Conservation (phyloP, 2,797 vertebrate species). For the Chelmon rostratus region DNA sequence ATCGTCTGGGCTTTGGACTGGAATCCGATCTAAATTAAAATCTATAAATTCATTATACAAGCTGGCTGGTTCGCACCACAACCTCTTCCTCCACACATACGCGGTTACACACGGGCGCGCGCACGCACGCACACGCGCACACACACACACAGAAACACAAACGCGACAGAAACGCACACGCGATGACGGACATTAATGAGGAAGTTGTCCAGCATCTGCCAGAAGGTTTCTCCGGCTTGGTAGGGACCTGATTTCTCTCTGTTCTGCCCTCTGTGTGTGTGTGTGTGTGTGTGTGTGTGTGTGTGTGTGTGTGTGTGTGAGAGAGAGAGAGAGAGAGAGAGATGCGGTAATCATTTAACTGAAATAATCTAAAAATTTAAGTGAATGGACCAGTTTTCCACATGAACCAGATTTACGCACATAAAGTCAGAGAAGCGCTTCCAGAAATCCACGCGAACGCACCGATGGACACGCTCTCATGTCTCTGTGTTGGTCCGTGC, state of each 20-base stretch:
- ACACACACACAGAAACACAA: neutral
- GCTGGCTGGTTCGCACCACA: neutral
- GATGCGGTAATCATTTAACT: neutral
- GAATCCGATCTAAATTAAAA: constrained; percentile 77
- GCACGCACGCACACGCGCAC: constrained; percentile 14
- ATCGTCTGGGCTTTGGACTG: constrained; percentile 22
- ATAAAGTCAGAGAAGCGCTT: neutral
- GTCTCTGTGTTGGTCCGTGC: neutral
- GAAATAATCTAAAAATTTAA: neutral
- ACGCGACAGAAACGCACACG: neutral
- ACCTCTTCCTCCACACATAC: neutral
- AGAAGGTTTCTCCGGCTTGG: constrained; percentile 15
- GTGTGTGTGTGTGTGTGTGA: neutral
- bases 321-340: neutral
- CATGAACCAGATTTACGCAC: neutral
- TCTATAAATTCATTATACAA: constrained; percentile 64
- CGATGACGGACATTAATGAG: constrained; percentile 29
- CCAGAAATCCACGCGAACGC: neutral
- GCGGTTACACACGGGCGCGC: constrained; percentile 22
- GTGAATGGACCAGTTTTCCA: neutral
- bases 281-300: constrained; percentile 1
- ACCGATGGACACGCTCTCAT: neutral
- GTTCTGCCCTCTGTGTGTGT: neutral
- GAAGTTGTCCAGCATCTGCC: constrained; percentile 7
- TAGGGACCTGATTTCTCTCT: constrained; percentile 7